Evolutionary conservation across 2,113 vertebrate genomes (phyloP), one percentile per base, ranked within the genome.

Genomic region (Malurus elegans): DNA sequence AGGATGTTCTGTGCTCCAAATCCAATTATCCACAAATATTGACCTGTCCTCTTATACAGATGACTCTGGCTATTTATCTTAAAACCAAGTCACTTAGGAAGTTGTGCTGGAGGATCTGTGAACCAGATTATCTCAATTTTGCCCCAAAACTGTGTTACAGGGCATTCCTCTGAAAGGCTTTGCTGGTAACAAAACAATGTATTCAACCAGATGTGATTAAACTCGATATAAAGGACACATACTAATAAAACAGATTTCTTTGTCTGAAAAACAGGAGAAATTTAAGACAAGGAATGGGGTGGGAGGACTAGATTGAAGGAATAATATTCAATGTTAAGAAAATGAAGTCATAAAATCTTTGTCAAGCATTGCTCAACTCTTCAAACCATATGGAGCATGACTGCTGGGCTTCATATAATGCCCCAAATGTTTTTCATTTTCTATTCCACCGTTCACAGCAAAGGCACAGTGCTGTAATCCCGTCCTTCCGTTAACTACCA

Each of bases 321-420:
- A 96, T 89, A 96, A 92, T 94, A 94, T 87, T 83, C 92, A 95
- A 95, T 70, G 91, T 97, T 95, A 92, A 94, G 93, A 95, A 96
- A 97, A 97, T 96, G 92, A 96, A 97, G 90, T 86, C 76, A 36
- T 96, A 96, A 97, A 98, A 86, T 79, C 67, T 96, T 73, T 96
- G 86, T 96, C 94, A 95, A 96, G 94, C 92, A 76, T 92, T 93
- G 79, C 86, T 97, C 92, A 92, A 86, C 91, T 93, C 90, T 97
- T 95, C 92, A 95, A 96, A 97, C 91, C 91, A 91, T 97, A 73
- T 94, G 86, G 93, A 95, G 94, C 96, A 91, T 88, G 80, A 90
- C 86, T 92, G 86, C 79, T 97, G 96, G 91, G 95, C 95, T 90
- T 96, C 94, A 87, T 92, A 96, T 94, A 95, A 95, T 94, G 70